Evolutionary conservation across 1,140 invertebrate species (phyloP), one percentile per base, ranked within the genome.

Genomic region (Vanessa atalanta): DNA sequence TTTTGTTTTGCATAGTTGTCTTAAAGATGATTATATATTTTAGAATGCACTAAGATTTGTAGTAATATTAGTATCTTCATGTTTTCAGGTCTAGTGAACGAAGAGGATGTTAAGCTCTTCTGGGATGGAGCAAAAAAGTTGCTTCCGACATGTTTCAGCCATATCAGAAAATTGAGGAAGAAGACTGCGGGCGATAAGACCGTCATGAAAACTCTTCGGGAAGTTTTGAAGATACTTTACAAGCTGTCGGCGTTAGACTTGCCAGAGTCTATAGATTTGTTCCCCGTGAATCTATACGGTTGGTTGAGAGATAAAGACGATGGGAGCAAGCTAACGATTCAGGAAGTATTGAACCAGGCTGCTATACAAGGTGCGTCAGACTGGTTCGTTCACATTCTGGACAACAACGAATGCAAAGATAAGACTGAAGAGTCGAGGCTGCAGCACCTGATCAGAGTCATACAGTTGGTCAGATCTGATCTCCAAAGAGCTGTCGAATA

Each of bases 391-490:
- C 94, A 96, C 68, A 95, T 97, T 64, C 72, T 95, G 16, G 95
- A 95, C 72, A 95, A 95, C 79, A 96, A 96, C 85, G 93, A 93
- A 26, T 90, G 92, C 53, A 94, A 93, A 60, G 93, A 94, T 15
- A 94, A 94, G 65, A 93, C 94, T 5, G 94, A 95, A 65, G 95
- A 96, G 69, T 94, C 95, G 9, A 93, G 94, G 43, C 76, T 97
- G 20, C 95, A 96, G 75, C 95, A 96, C 87, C 92, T 98, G 47
- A 97, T 97, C 31, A 96, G 97, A 92, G 94, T 98, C 26, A 96
- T 96, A 74, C 97, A 98, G 86, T 90, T 97, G 26, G 93, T 98
- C 12, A 95, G 97, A 76, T 95, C 95, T 5, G 97, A 98, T 93
- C 88, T 98, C 20, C 96, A 97, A 84, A 95, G 95, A 79, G 96